Percentiles rank a stretch among this genome's conserved stretches.
Conservation (phyloP, 2,113 vertebrate species). For the Anhinga anhinga region DNA sequence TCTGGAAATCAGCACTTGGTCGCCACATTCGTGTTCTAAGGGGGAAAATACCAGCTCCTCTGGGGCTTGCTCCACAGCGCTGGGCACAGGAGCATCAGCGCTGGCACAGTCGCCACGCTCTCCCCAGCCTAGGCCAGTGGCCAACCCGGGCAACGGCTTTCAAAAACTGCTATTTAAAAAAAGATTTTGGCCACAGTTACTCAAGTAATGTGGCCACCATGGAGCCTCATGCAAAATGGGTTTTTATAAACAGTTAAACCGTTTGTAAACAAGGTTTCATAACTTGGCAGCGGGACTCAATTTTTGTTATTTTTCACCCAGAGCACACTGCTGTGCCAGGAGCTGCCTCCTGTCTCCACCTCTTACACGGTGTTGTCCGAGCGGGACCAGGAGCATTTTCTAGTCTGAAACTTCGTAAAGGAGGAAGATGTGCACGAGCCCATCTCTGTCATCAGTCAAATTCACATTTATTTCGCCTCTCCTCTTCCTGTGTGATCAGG, state of each 20-base stretch:
- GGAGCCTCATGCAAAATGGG: not conserved
- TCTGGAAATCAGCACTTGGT: not conserved
- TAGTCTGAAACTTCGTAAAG: not conserved
- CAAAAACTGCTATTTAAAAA: not conserved
- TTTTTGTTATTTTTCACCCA: not conserved
- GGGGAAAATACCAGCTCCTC: not conserved
- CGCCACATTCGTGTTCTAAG: not conserved
- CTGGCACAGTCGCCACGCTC: fast-evolving
- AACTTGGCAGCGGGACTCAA: not conserved
- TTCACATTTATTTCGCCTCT: not conserved
- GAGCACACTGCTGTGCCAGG: not conserved
- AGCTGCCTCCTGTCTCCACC: not conserved
- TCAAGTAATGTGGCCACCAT: not conserved
- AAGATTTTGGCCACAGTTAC: not conserved
- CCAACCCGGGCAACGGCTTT: not conserved
- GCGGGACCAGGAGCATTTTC: fast-evolving
- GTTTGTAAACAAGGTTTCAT: not conserved
- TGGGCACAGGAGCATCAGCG: not conserved
- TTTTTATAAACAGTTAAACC: not conserved
- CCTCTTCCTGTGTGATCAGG: not conserved
- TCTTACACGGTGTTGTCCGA: fast-evolving
- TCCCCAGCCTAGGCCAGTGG: not conserved
- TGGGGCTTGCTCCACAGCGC: fast-evolving
- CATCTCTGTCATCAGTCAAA: not conserved
- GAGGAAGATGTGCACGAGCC: fast-evolving